Base-by-base conservation (phyloP, 1,140 invertebrate genomes). In the Euglossa dilemma region DNA sequence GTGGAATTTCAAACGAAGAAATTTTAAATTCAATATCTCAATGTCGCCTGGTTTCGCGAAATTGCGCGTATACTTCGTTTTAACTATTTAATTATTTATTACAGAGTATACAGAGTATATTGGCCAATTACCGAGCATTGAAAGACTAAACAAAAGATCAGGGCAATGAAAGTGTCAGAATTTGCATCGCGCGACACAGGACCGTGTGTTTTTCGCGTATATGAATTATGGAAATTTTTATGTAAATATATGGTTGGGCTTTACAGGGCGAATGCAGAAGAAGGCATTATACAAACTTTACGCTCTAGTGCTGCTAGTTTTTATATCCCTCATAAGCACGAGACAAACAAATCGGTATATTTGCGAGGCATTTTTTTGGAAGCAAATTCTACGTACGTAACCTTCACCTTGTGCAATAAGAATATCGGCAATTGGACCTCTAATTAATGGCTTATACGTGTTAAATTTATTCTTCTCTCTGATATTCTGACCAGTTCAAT, bases 401-500 rank as follows among this genome's bases (percentile, higher is more conserved):
- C 70, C 11, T 56, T 63, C 50, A 23, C 36, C 67, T 73, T 47
- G 72, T 74, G 45, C 63, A 54, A 80, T 43, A 67, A 82, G 63
- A 82, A 67, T 63, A 77, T 57, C 50, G 50, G 66, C 66, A 47
- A 75, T 69, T 73, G 66, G 81, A 52, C 74, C 56, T 63, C 50
- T 80, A 87, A 87, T 87, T 87, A 87, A 87, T 87, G 76, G 61
- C 72, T 61, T 28, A n/a, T 73, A 83, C 67, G 57, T 54, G 54
- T 75, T 57, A 80, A 87, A 87, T 84, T 87, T 87, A 87, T 87
- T 87, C 66, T 83, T 75, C 76, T 67, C 72, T 50, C n/a, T 70
- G 76, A 64, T 87, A 84, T 69, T 84, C 59, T 69, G 73, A 59
- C 72, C 72, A 77, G 83, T 67, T 80, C 81, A 73, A 87, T 87